These are phyloP conservation scores for Gopherus flavomarginatus DNA, from an alignment of 2,113 vertebrate genomes.

Conservation along the genomic window DNA sequence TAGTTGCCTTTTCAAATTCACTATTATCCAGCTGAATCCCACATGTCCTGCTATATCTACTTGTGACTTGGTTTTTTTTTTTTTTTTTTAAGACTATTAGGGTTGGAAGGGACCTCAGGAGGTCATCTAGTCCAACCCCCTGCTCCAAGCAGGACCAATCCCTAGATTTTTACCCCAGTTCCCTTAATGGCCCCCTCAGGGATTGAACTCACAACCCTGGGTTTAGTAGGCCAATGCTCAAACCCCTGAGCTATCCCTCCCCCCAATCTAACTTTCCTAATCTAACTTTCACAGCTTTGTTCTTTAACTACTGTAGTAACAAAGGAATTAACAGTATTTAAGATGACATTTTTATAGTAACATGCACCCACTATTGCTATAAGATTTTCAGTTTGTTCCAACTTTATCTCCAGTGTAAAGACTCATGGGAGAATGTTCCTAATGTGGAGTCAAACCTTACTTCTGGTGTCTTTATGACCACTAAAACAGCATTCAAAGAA, in stretches of 20 bases:
- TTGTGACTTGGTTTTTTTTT: neutral
- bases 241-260: no score
- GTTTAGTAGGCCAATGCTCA: no score
- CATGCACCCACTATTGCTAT: neutral
- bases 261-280: no score
- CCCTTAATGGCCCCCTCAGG: no score
- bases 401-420: neutral
- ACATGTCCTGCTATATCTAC: neutral
- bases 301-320: no score
- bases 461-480: neutral
- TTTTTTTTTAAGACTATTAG: no score
- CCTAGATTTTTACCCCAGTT: no score
- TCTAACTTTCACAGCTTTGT: no score
- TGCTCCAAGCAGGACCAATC: no score
- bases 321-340: neutral
- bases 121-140: no score
- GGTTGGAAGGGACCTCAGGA: no score
- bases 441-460: neutral
- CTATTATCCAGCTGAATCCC: neutral
- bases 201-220: no score
- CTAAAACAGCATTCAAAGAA: neutral
- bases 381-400: neutral
- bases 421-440: neutral
- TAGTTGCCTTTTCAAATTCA: neutral
- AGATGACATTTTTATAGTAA: neutral